phyloP scores from a whole-genome alignment of 2,888 invertebrate genomes.

The Noctua fimbriata region DNA sequence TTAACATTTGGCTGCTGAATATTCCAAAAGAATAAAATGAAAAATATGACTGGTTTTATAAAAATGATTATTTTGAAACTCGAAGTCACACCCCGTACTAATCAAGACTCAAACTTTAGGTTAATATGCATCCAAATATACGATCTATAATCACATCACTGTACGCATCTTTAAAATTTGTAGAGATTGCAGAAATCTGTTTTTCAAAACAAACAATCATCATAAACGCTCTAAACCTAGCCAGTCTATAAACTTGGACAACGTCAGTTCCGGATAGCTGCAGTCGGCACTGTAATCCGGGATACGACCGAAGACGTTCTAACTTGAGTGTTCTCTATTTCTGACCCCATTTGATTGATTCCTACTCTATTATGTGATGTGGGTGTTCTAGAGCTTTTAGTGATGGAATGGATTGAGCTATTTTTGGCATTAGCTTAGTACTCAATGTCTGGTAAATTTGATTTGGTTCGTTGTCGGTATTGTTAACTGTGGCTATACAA shows the following conservation, averaged over 20 bases:
- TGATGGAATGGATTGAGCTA: conserved; percentile 1
- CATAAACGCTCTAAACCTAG: conserved; percentile 14
- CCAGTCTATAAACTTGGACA: conserved; percentile 50
- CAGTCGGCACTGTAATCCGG: conserved; percentile 49
- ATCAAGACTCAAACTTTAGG: too few species aligned
- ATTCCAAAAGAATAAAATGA: too few species aligned
- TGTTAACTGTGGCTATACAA: not conserved
- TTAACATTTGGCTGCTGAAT: too few species aligned
- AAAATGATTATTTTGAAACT: too few species aligned
- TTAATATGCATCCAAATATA: too few species aligned
- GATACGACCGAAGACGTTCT: conserved; percentile 38
- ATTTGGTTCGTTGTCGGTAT: not conserved
- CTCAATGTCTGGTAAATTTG: not conserved
- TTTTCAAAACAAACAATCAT: not conserved
- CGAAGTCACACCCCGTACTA: too few species aligned
- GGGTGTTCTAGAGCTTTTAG: conserved; percentile 14
- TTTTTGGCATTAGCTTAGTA: not conserved
- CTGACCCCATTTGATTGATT: conserved; percentile 30
- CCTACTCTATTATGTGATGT: conserved; percentile 9
- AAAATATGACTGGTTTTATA: too few species aligned
- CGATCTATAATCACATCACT: not conserved
- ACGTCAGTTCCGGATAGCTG: conserved; percentile 36
- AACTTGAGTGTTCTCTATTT: conserved; percentile 43
- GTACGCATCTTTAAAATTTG: not conserved
- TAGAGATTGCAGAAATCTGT: not conserved